phyloP scores from a whole-genome alignment of 1,140 invertebrate genomes.

The Rhynchophorus ferrugineus region DNA sequence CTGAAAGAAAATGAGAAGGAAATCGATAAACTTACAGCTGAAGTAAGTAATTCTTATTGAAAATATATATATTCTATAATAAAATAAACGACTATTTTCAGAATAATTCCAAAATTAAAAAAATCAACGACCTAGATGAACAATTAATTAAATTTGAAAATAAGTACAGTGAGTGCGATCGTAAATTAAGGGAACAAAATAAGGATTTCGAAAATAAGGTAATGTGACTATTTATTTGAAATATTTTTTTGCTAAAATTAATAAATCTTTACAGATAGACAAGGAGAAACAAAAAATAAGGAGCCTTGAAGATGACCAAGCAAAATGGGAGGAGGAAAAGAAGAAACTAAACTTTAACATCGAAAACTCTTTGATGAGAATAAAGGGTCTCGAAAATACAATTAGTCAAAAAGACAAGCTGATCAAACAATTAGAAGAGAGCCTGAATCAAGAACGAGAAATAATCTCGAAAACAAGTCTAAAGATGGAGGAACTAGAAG shows the following conservation, averaged over 20 bases:
- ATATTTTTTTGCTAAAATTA: background rate
- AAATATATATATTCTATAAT: constrained; percentile 10
- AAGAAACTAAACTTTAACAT: constrained; percentile 30
- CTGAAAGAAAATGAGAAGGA: constrained; percentile 51
- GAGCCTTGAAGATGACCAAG: constrained; percentile 49
- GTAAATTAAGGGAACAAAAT: constrained; percentile 52
- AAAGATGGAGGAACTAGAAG: constrained; percentile 21
- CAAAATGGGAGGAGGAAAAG: constrained; percentile 48
- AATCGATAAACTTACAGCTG: constrained; percentile 46
- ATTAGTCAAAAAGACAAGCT: constrained; percentile 50
- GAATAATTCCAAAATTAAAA: constrained; percentile 49
- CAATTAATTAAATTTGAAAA: constrained; percentile 54
- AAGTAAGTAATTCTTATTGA: constrained; percentile 35
- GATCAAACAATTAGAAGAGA: constrained; percentile 49
- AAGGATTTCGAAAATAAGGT: constrained; percentile 55
- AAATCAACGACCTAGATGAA: constrained; percentile 50
- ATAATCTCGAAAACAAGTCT: constrained; percentile 22
- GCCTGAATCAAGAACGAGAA: constrained; percentile 29
- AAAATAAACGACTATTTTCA: too few species aligned
- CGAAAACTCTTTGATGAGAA: constrained; percentile 48
- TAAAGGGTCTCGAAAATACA: constrained; percentile 48
- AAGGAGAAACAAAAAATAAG: constrained; percentile 50
- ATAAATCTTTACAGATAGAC: constrained; percentile 44
- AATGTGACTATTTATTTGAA: constrained; percentile 11
- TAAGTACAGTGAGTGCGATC: constrained; percentile 52